Evolutionary conservation across 2,797 vertebrate species (phyloP).

Genomic region (Anguilla megastoma): DNA sequence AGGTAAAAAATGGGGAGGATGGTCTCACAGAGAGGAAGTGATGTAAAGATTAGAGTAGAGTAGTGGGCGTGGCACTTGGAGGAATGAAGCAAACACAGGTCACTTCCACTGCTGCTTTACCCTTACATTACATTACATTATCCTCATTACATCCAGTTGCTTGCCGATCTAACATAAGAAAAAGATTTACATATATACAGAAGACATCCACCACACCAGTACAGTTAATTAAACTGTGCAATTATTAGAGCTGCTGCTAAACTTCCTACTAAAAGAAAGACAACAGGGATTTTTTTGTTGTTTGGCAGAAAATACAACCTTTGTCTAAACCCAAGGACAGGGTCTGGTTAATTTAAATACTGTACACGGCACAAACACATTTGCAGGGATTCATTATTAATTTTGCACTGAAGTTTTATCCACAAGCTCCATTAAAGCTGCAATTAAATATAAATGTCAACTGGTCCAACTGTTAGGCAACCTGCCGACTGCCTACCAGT

Average conservation of each 20-base stretch:
- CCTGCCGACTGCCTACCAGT: not conserved
- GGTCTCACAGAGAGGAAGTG: not conserved
- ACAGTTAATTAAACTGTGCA: not conserved
- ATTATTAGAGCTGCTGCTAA: not conserved
- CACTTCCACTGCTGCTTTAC: not conserved
- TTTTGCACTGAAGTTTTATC: not conserved
- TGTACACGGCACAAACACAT: not conserved
- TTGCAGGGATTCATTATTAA: not conserved
- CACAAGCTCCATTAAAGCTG: constrained; percentile 1
- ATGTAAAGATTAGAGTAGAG: not conserved
- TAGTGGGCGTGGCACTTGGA: not conserved
- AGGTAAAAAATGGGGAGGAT: not conserved
- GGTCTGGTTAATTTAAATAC: not conserved
- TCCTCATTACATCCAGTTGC: not conserved
- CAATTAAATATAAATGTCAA: not conserved
- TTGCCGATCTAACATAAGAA: not conserved
- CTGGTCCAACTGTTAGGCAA: not conserved
- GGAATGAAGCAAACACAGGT: not conserved
- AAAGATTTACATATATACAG: not conserved
- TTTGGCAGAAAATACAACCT: not conserved
- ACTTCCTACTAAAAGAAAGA: not conserved
- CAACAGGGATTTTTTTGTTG: not conserved
- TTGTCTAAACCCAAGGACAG: not conserved
- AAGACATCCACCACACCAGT: not conserved
- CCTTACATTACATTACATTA: not conserved